Evolutionary conservation across 2,113 vertebrate species (phyloP).

Genomic region (Rhipidura dahli): DNA sequence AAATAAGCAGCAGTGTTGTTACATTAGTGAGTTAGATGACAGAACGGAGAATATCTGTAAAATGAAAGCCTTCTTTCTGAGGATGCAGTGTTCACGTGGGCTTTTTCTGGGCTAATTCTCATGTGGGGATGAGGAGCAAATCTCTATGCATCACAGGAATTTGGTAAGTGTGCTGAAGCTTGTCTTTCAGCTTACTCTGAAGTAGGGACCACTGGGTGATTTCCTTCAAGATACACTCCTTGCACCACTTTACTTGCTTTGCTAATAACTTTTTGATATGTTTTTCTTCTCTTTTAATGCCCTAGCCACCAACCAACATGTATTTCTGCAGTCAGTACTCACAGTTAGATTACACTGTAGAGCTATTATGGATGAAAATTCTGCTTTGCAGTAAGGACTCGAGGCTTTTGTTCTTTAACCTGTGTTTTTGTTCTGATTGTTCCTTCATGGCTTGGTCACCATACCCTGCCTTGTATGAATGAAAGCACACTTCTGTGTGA

Average conservation of each 20-base stretch:
- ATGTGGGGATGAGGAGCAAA: neutral
- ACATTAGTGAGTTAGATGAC: neutral
- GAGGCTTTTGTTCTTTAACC: neutral
- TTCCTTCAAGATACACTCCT: neutral
- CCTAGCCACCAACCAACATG: neutral
- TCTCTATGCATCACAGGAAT: fast-evolving
- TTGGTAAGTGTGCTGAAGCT: neutral
- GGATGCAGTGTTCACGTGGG: neutral
- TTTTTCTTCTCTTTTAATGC: neutral
- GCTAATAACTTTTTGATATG: neutral
- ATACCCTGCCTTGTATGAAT: neutral
- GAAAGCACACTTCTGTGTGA: neutral
- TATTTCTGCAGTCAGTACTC: neutral
- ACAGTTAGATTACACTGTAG: neutral
- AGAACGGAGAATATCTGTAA: neutral
- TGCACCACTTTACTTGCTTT: neutral
- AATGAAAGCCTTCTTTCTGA: neutral
- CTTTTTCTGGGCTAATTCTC: neutral
- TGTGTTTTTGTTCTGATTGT: neutral
- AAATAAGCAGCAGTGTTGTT: neutral
- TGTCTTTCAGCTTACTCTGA: neutral
- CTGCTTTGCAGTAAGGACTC: neutral
- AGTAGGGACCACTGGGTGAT: neutral
- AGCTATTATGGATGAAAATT: neutral
- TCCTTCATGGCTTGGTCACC: neutral